Percentiles rank a stretch among this genome's conserved stretches.
Conservation (phyloP, 1,140 invertebrate genomes). For the Phocides pigmalion region DNA sequence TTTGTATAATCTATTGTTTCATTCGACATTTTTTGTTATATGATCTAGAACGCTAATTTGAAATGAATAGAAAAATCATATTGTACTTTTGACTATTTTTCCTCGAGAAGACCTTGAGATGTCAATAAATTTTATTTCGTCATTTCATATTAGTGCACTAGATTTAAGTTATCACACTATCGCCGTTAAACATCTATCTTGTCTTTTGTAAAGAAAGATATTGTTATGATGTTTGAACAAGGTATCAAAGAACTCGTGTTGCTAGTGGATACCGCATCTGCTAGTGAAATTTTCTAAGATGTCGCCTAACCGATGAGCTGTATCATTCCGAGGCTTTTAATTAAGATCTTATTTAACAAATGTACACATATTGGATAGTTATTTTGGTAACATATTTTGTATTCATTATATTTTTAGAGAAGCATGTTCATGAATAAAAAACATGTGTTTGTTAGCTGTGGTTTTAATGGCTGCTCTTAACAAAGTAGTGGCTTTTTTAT, state of each 20-base stretch:
- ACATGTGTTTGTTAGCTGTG: conserved; percentile 78
- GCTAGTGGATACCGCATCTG: not conserved
- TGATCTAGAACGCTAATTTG: too few species aligned
- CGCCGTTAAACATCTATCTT: conserved; percentile 40
- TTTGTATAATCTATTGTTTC: too few species aligned
- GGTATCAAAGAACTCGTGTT: not conserved
- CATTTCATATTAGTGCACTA: not conserved
- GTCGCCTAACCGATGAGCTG: conserved; percentile 23
- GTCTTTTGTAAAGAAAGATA: conserved; percentile 46
- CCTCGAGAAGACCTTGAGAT: too few species aligned
- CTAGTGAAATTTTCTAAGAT: conserved; percentile 1
- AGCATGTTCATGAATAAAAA: conserved; percentile 76
- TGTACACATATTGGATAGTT: conserved; percentile 50
- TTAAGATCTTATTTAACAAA: conserved; percentile 49
- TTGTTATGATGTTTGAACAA: conserved; percentile 37
- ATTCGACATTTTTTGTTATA: too few species aligned
- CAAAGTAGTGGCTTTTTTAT: conserved; percentile 44
- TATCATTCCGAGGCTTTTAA: conserved; percentile 40
- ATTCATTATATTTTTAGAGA: conserved; percentile 69
- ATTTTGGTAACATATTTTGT: conserved; percentile 66
- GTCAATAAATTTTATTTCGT: too few species aligned
- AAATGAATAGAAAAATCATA: too few species aligned
- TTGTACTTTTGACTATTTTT: too few species aligned
- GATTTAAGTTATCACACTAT: not conserved
- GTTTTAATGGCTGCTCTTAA: conserved; percentile 78